Percentiles rank a stretch among this genome's conserved stretches.
These are phyloP conservation scores for Corythornis madagascariensis DNA, from an alignment of 2,113 vertebrate species.

Conservation along the genomic window DNA sequence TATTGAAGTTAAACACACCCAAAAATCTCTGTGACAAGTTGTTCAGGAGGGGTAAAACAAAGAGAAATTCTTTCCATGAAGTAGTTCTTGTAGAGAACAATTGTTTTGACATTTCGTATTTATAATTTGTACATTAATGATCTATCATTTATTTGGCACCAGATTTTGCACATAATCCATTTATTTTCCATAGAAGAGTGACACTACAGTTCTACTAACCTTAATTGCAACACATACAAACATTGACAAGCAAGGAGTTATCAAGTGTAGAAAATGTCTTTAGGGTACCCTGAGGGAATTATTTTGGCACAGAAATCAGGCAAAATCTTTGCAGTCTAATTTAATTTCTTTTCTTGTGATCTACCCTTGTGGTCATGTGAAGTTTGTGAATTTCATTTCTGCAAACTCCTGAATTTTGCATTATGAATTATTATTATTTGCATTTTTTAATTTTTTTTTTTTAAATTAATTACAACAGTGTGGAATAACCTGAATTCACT, in stretches of 20 bases:
- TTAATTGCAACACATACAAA: not conserved
- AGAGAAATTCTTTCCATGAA: not conserved
- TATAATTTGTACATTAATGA: not conserved
- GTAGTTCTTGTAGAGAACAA: not conserved
- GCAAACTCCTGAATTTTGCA: not conserved
- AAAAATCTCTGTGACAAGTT: not conserved
- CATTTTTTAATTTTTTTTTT: not conserved
- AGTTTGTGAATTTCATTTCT: not conserved
- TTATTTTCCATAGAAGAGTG: not conserved
- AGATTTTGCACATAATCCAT: not conserved
- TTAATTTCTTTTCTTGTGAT: not conserved
- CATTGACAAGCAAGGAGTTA: not conserved
- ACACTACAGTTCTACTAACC: not conserved
- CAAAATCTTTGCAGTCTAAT: not conserved
- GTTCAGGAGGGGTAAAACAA: not conserved
- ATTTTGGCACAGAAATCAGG: not conserved
- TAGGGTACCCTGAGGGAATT: not conserved
- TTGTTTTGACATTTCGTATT: not conserved
- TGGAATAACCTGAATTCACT: not conserved
- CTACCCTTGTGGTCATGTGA: not conserved
- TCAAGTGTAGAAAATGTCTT: not conserved
- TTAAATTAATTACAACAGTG: not conserved
- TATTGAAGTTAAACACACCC: rapidly evolving
- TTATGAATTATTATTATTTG: not conserved
- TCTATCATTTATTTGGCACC: not conserved